Conservation (phyloP, 2,888 invertebrate species). For the Oxystoma pomonae region DNA sequence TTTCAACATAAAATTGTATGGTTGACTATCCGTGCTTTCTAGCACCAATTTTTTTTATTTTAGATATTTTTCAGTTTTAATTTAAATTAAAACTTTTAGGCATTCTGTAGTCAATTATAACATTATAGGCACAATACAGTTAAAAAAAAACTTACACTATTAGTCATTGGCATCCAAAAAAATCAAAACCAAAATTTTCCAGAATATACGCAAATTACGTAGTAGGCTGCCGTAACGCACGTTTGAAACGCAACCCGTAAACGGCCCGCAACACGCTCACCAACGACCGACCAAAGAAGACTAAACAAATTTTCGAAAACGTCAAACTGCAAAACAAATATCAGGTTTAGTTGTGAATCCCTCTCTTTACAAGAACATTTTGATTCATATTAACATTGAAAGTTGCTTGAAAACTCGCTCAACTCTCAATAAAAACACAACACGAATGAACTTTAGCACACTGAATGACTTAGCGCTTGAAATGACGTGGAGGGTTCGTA, state of each 20-base stretch:
- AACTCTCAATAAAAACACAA: neutral
- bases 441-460: too few species aligned
- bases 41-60: too few species aligned
- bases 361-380: neutral
- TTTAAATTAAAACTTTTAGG: too few species aligned
- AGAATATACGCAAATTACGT: neutral
- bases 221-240: neutral
- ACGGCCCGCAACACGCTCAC: neutral
- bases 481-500: neutral
- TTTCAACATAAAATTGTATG: too few species aligned
- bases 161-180: neutral
- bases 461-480: neutral
- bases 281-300: neutral
- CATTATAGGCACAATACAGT: too few species aligned
- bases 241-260: neutral
- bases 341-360: neutral
- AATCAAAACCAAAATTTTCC: neutral
- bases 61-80: too few species aligned
- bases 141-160: neutral
- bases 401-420: neutral
- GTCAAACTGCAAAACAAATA: neutral
- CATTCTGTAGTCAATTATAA: too few species aligned
- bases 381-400: neutral
- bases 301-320: neutral
- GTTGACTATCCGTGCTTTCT: too few species aligned